Base-by-base conservation (phyloP, 2,113 vertebrate species). In the Elanus axillaris region DNA sequence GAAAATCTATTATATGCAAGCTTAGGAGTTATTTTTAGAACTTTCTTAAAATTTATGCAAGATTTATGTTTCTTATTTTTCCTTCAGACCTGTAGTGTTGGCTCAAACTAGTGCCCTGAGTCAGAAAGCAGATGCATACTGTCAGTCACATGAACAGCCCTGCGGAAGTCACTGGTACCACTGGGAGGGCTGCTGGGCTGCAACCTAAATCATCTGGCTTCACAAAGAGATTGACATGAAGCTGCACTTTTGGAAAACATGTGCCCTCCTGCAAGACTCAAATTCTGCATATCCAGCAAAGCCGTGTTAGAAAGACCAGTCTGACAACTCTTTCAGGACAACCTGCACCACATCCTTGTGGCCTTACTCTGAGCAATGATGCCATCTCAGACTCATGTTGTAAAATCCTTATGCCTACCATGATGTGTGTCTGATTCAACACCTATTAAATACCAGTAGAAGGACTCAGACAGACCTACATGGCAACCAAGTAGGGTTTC, bases 61-160 rank as follows among this genome's bases (percentile, higher is more conserved):
- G 79, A 68, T 94, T 81, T 89, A 53, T 74, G 9, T 55, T 95
- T 95, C 88, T 73, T 93, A 59, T 52, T 95, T 94, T 86, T 52
- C 66, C 29, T 56, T 72, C 27, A 87, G 47, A 79, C 77, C 63
- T 95, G 53, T 73, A 63, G n/a, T 23, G 23, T 7, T 91, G 83
- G 63, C 86, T 83, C 59, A 45, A 48, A 66, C 31, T 29, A 45
- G 8, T 0, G 0, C 17, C 62, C 18, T 13, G 55, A 79, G 8
- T 50, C 88, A 74, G 43, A 71, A 62, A 88, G 64, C 69, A 82
- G 80, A 60, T 63, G 58, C 15, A 48, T 29, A 1, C 21, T 67
- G 55, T 81, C 83, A 69, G 77, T 47, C 52, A 71, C 0, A 0
- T 38, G 83, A 73, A 56, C 53, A 60, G 58, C 40, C 23, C 13